Conservation (phyloP, 2,888 invertebrate species). For the Dryocosmus kuriphilus region DNA sequence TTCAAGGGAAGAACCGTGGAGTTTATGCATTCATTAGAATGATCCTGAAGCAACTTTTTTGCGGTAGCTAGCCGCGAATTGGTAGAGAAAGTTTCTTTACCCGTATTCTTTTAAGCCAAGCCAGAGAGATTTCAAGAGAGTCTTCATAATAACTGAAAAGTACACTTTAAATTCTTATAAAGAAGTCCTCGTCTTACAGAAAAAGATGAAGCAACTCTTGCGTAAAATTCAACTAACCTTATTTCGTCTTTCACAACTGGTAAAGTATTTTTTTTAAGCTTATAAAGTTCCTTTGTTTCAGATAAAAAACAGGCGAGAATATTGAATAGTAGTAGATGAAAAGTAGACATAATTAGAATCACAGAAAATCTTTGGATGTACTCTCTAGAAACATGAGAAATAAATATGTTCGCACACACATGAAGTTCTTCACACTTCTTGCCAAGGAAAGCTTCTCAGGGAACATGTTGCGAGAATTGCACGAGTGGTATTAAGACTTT, state of each 20-base stretch:
- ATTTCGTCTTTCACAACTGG: background rate
- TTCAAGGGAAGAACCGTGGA: background rate
- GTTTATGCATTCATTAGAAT: background rate
- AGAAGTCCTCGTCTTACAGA: background rate
- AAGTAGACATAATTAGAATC: too few relatives aligned
- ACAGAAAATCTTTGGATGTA: background rate
- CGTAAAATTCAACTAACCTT: background rate
- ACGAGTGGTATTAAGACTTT: background rate
- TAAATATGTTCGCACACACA: background rate
- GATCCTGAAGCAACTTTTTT: background rate
- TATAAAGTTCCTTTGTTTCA: background rate
- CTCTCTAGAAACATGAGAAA: background rate
- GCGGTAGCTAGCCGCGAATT: background rate
- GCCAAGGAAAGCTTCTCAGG: background rate
- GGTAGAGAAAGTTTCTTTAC: background rate
- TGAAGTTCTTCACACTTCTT: background rate
- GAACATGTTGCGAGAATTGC: background rate
- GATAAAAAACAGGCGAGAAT: background rate
- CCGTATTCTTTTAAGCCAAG: background rate
- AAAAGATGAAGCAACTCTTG: background rate
- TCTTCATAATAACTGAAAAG: background rate
- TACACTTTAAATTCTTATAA: background rate
- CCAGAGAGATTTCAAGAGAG: background rate
- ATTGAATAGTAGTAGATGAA: too few relatives aligned
- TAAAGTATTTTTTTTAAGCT: background rate